Conservation (phyloP, 1,140 invertebrate genomes). For the Drosophila takahashii region DNA sequence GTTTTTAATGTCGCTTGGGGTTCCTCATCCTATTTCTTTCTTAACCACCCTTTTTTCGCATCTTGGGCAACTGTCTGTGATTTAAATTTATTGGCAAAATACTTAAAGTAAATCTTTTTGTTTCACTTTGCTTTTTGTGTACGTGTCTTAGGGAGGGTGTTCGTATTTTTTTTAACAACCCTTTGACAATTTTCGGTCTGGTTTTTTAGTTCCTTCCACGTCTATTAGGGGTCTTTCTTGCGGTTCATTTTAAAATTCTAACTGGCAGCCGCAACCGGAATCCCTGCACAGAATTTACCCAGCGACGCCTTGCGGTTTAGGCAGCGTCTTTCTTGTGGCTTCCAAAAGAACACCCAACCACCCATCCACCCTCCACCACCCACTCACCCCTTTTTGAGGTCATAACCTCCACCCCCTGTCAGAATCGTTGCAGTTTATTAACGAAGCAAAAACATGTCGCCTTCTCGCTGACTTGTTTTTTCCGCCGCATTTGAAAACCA, state of each 20-base stretch:
- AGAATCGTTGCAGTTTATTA: conserved; percentile 77
- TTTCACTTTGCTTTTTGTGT: conserved; percentile 21
- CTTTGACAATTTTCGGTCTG: conserved; percentile 66
- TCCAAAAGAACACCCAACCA: conserved; percentile 1
- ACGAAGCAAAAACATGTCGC: conserved; percentile 77
- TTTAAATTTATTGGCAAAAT: conserved; percentile 84
- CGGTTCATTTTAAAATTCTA: conserved; percentile 66
- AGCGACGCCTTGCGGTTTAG: conserved; percentile 68
- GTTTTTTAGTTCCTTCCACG: conserved; percentile 47
- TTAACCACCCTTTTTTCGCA: conserved; percentile 18
- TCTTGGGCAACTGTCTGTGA: conserved; percentile 60
- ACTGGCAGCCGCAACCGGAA: conserved; percentile 46
- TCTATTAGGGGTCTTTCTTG: conserved; percentile 53
- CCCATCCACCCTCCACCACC: neutral
- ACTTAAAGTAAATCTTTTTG: conserved; percentile 78
- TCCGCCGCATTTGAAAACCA: conserved; percentile 38
- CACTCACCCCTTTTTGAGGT: conserved; percentile 14
- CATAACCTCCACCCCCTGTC: conserved; percentile 23
- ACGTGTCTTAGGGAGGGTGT: conserved; percentile 18
- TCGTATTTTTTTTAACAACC: conserved; percentile 43
- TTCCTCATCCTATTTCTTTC: conserved; percentile 4
- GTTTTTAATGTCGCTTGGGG: conserved; percentile 40
- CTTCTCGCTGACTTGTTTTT: conserved; percentile 57
- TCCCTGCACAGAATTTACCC: conserved; percentile 47
- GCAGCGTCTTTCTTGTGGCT: conserved; percentile 62